These are phyloP conservation scores for Temnothorax ravouxi DNA, from an alignment of 2,888 invertebrate genomes.

Conservation along the genomic window DNA sequence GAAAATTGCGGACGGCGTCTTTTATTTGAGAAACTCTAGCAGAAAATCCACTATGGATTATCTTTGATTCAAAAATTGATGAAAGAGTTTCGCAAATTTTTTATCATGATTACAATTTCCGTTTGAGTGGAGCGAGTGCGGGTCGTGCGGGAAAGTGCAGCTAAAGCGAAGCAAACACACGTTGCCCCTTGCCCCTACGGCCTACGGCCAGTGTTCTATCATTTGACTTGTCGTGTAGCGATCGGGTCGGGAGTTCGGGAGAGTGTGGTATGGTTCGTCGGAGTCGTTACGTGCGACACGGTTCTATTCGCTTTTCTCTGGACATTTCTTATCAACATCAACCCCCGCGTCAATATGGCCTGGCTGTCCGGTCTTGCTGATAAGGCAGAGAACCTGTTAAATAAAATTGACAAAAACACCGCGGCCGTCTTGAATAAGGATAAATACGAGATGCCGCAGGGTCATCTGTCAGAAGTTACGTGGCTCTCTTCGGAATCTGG, in stretches of 20 bases:
- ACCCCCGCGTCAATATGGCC: constrained; percentile 87
- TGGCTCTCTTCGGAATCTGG: constrained; percentile 76
- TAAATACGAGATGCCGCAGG: constrained; percentile 77
- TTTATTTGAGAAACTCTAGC: no score
- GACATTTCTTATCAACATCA: constrained; percentile 3
- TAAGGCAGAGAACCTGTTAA: constrained; percentile 91
- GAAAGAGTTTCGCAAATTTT: no score
- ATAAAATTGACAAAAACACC: constrained; percentile 92
- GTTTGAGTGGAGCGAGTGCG: no score
- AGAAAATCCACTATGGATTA: no score
- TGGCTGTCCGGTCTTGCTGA: constrained; percentile 92
- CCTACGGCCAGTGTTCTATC: background rate
- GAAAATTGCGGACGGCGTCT: no score
- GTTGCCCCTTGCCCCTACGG: no score
- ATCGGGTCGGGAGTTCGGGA: no score
- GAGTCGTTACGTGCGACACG: background rate
- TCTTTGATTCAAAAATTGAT: no score
- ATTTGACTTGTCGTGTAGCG: background rate
- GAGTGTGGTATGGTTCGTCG: background rate
- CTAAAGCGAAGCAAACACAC: no score
- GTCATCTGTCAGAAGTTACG: constrained; percentile 80
- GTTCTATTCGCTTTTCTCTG: background rate
- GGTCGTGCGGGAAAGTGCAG: no score
- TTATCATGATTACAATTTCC: no score
- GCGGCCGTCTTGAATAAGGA: constrained; percentile 88